Percentiles rank a stretch among this genome's conserved stretches.
These are phyloP conservation scores for Eurystomus glaucurus DNA, from an alignment of 2,797 vertebrate genomes.

Conservation along the genomic window DNA sequence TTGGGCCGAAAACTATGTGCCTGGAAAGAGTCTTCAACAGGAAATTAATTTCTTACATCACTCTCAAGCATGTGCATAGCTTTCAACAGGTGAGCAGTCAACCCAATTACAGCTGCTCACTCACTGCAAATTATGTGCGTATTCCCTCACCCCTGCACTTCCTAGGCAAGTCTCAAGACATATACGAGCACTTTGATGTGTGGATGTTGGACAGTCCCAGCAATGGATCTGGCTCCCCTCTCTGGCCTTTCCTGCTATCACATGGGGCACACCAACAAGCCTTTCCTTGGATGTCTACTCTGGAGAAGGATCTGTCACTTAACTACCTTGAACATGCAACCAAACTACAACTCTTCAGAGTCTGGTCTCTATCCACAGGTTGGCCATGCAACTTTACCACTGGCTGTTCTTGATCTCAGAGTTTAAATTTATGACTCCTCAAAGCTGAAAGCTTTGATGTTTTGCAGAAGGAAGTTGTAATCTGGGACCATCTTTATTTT, in stretches of 20 bases:
- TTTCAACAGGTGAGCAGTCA: neutral
- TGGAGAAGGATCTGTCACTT: neutral
- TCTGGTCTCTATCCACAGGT: neutral
- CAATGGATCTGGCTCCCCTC: neutral
- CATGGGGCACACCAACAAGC: neutral
- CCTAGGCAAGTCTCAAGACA: neutral
- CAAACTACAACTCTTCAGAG: neutral
- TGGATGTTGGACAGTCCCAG: neutral
- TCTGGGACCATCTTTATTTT: neutral
- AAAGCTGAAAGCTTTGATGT: neutral
- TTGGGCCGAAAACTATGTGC: neutral
- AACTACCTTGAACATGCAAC: neutral
- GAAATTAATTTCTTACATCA: neutral
- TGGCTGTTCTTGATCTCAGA: rapidly evolving
- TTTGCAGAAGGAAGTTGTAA: neutral
- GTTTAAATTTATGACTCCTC: neutral
- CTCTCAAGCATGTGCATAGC: neutral
- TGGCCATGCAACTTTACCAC: rapidly evolving
- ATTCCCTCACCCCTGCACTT: neutral
- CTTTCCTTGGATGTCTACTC: neutral
- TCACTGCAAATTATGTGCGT: rapidly evolving
- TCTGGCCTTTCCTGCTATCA: neutral
- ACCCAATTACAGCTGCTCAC: rapidly evolving
- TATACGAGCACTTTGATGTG: neutral
- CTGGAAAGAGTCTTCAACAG: neutral